phyloP scores from a whole-genome alignment of 2,888 invertebrate genomes.

The Chymomyza amoena region DNA sequence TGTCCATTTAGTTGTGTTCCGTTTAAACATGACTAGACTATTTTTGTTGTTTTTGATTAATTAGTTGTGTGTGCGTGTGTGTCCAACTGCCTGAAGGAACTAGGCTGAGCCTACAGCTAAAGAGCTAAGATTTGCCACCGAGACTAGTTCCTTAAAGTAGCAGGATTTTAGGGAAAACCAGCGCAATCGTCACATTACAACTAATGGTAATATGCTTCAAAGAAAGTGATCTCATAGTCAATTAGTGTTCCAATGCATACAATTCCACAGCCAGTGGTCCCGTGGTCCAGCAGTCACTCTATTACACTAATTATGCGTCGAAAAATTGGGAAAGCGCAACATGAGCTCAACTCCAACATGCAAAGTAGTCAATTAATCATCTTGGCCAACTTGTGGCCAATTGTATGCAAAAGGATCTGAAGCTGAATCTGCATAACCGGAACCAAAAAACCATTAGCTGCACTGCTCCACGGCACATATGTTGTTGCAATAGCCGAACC shows the following conservation, averaged over 20 bases:
- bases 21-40: slow-evolving; percentile 64
- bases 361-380: slow-evolving; percentile 59
- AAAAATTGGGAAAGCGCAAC: slow-evolving; percentile 58
- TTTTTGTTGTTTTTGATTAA: slow-evolving; percentile 36
- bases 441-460: slow-evolving; percentile 66
- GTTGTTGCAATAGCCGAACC: slow-evolving; percentile 23
- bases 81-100: slow-evolving; percentile 7
- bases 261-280: slow-evolving; percentile 51
- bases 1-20: slow-evolving; percentile 44
- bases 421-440: slow-evolving; percentile 42
- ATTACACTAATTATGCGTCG: slow-evolving; percentile 51
- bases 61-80: slow-evolving; percentile 1
- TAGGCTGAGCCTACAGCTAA: slow-evolving; percentile 7
- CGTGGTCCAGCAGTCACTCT: slow-evolving; percentile 5
- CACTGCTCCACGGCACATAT: neutral
- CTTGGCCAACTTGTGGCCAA: slow-evolving; percentile 46
- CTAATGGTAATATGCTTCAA: neutral
- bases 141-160: neutral
- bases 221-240: slow-evolving; percentile 20
- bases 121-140: slow-evolving; percentile 15
- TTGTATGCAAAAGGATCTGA: slow-evolving; percentile 32
- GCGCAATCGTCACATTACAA: slow-evolving; percentile 12
- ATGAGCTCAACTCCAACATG: slow-evolving; percentile 35
- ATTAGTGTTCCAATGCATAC: slow-evolving; percentile 47
- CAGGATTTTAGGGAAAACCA: slow-evolving; percentile 15